Base-by-base conservation (phyloP, 2,113 vertebrate species). In the Orycteropus afer region DNA sequence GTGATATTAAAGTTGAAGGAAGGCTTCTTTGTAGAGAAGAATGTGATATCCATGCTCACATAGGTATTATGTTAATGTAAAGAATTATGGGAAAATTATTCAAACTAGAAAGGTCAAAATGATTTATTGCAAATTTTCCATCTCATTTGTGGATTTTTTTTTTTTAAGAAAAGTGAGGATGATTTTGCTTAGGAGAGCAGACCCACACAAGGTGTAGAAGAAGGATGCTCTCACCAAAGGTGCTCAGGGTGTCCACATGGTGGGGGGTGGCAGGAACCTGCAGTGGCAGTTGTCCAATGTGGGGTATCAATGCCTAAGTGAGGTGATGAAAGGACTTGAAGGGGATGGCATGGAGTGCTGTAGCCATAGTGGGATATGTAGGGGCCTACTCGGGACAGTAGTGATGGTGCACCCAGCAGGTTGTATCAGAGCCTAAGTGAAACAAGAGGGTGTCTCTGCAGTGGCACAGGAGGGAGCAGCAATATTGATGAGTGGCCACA, bases 191-290 rank as follows among this genome's bases (percentile, higher is more conserved):
- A 40, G 17, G 25, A 53, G 42, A 55, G 20, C 6, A 40, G 13
- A 4, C 27, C 53, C 76, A 40, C 27, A 49, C 23, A 45, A 17
- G 29, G 0, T 79, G 20, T 51, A 4, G 7, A n/a, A 76, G 22
- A 53, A n/a, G 27, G 9, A 11, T 61, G 15, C 34, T n/a, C 65
- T 23, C 9, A 42, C 4, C 22, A 65, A 29, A 22, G 13, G 15
- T 14, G 7, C 45, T 15, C 25, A 51, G 22, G 47, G 2, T 27
- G 4, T 34, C 27, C 34, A 11, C 4, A 0, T 1, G 4, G n/a
- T 27, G 1, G 13, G 1, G 1, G 3, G 1, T 2, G 9, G 7
- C 0, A 23, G 32, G 25, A 18, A 9, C n/a, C 11, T 59, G 61
- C 34, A 81, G 25, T 34, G 8, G 8, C 11, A 2, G 32, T 49